phyloP scores from a whole-genome alignment of 2,888 invertebrate genomes.

The Scelioninae gen. 2 region DNA sequence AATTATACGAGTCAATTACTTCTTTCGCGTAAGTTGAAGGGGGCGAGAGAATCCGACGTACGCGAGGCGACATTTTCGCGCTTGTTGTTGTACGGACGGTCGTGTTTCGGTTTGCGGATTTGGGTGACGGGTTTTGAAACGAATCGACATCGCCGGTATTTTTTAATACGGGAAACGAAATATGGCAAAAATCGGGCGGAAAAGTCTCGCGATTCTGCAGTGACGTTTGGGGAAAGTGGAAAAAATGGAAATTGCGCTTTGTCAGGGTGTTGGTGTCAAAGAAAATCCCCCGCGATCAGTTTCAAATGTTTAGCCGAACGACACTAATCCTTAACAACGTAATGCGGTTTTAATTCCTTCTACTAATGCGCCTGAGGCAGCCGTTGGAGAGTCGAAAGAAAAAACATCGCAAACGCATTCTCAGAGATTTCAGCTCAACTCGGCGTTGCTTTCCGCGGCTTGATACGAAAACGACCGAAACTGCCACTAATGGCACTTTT shows the following conservation, averaged over 20 bases:
- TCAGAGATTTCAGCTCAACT: too few species aligned
- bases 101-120: too few species aligned
- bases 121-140: too few species aligned
- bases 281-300: conserved; percentile 50
- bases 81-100: too few species aligned
- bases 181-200: conserved; percentile 21
- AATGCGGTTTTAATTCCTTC: conserved; percentile 63
- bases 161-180: conserved; percentile 8
- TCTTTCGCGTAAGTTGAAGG: too few species aligned
- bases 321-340: conserved; percentile 62
- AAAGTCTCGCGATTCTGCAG: conserved; percentile 14
- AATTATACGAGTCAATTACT: neutral
- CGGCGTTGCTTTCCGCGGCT: conserved; percentile 5
- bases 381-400: conserved; percentile 42
- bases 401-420: conserved; percentile 20
- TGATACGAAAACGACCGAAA: too few species aligned
- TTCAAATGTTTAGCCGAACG: conserved; percentile 64
- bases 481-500: too few species aligned
- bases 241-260: conserved; percentile 41
- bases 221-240: conserved; percentile 38
- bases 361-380: conserved; percentile 63
- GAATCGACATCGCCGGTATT: conserved; percentile 1
- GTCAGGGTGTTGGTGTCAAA: conserved; percentile 35
- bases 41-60: too few species aligned
- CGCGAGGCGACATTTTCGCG: too few species aligned